Evolutionary conservation across 2,797 vertebrate species (phyloP).

Genomic region (Hemibagrus guttatus): DNA sequence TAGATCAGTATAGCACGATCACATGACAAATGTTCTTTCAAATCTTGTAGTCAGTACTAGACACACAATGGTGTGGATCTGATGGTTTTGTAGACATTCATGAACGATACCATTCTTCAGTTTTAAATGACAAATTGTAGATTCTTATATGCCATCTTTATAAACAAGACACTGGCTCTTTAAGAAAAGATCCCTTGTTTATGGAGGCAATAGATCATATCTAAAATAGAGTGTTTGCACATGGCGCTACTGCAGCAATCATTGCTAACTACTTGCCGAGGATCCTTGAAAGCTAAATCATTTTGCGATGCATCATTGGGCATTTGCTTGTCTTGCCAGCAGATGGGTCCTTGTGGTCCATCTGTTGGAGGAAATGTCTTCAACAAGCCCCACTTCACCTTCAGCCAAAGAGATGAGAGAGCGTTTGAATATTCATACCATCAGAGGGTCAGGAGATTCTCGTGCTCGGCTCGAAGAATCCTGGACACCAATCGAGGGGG

Average conservation of each 20-base stretch:
- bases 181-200: conserved; percentile 73
- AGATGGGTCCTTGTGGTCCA: conserved; percentile 91
- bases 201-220: conserved; percentile 87
- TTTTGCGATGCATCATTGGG: conserved; percentile 89
- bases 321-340: conserved; percentile 86
- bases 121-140: conserved; percentile 38
- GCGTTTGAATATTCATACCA: conserved; percentile 76
- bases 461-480: conserved; percentile 50
- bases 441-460: conserved; percentile 58
- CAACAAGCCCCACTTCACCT: conserved; percentile 90
- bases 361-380: conserved; percentile 90
- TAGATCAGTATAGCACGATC: conserved; percentile 48
- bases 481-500: conserved; percentile 47
- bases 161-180: conserved; percentile 67
- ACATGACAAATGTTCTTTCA: conserved; percentile 58
- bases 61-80: conserved; percentile 35
- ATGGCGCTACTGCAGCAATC: conserved; percentile 82
- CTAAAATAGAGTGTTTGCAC: conserved; percentile 88
- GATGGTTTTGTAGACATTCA: conserved; percentile 56
- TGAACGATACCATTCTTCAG: conserved; percentile 27
- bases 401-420: conserved; percentile 80
- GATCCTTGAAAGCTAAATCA: conserved; percentile 92
- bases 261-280: conserved; percentile 86
- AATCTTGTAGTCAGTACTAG: conserved; percentile 42
- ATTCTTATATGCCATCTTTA: background rate